phyloP scores from a whole-genome alignment of 2,113 vertebrate species.

The Amphilophus citrinellus region DNA sequence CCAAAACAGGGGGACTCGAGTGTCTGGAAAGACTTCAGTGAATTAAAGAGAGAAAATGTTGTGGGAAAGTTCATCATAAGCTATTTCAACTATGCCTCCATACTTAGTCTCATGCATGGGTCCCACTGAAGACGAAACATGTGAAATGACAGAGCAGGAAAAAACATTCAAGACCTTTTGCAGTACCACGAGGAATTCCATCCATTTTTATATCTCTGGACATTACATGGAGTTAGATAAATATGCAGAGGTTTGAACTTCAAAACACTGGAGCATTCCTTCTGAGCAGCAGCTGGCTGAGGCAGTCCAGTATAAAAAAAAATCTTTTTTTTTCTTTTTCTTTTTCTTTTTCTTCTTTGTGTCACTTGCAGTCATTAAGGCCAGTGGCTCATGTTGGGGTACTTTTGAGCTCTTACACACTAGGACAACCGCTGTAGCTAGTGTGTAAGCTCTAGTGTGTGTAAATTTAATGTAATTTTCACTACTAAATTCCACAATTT shows the following conservation, averaged over 20 bases:
- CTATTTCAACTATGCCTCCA: slow-evolving; percentile 80
- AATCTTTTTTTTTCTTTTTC: background rate
- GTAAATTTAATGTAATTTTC: background rate
- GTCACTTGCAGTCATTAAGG: slow-evolving; percentile 13
- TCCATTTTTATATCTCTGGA: slow-evolving; percentile 74
- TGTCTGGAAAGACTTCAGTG: slow-evolving; percentile 65
- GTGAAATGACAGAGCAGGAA: slow-evolving; percentile 78
- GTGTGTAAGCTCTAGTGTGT: background rate
- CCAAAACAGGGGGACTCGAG: slow-evolving; percentile 12
- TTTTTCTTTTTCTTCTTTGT: slow-evolving; percentile 7
- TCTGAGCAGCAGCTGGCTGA: slow-evolving; percentile 33
- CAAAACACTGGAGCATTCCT: slow-evolving; percentile 46
- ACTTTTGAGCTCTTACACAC: slow-evolving; percentile 19
- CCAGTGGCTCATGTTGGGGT: background rate
- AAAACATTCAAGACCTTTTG: slow-evolving; percentile 80
- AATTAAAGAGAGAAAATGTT: slow-evolving; percentile 67
- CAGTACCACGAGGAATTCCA: slow-evolving; percentile 76
- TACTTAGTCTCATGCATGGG: slow-evolving; percentile 57
- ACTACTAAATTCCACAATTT: background rate
- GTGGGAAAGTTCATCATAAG: slow-evolving; percentile 84
- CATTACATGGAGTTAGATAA: slow-evolving; percentile 69
- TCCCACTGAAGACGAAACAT: slow-evolving; percentile 73
- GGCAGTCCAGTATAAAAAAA: slow-evolving; percentile 35
- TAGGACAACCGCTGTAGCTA: slow-evolving; percentile 2
- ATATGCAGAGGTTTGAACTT: slow-evolving; percentile 74